Evolutionary conservation across 1,140 invertebrate genomes (phyloP), one percentile per base, ranked within the genome.

Genomic region (Diachasma alloeum): DNA sequence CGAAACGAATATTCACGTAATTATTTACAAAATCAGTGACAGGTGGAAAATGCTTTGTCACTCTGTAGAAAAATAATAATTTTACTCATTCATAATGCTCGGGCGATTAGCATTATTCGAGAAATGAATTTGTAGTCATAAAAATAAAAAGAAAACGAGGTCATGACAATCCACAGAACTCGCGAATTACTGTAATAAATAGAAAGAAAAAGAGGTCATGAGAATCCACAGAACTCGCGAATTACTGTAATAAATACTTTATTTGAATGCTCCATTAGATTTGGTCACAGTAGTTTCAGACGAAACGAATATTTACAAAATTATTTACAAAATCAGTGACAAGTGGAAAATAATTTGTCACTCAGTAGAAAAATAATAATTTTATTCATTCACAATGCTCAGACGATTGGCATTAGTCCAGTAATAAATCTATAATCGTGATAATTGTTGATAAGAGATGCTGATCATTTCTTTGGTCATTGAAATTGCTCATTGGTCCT

Each of bases 351-450:
- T 63, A 63, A 15, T 26, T 63, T 63, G 59, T 63, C 59, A 63
- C 59, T 63, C 24, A 5, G 59, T 63, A 63, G 59, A 63, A 63
- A 63, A 63, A 63, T 63, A 63, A 63, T 63, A 63, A 63, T 31
- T 63, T 63, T 24, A 26, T 63, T 63, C 22, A 63, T 63, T 63
- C 59, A 31, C 11, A 63, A 19, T 42, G 48, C 15, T 19, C 5
- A 56, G 19, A 1, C 48, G 17, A 13, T 48, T 48, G n/a, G 19
- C 48, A 56, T 56, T 56, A 56, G 4, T 19, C n/a, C 48, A 56
- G 15, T 63, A 5, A 26, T 63, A 63, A 19, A 9, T 63, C 19
- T 63, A 26, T 24, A 63, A 26, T 26, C 11, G 26, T 63, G 59
- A 31, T 19, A 24, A 63, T 63, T 63, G n/a, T 53, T n/a, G 48